A percentile compares a stretch with the other conserved stretches of the same genome.
Evolutionary conservation across 2,113 vertebrate species (phyloP).

Genomic region (Erythrocebus patas): DNA sequence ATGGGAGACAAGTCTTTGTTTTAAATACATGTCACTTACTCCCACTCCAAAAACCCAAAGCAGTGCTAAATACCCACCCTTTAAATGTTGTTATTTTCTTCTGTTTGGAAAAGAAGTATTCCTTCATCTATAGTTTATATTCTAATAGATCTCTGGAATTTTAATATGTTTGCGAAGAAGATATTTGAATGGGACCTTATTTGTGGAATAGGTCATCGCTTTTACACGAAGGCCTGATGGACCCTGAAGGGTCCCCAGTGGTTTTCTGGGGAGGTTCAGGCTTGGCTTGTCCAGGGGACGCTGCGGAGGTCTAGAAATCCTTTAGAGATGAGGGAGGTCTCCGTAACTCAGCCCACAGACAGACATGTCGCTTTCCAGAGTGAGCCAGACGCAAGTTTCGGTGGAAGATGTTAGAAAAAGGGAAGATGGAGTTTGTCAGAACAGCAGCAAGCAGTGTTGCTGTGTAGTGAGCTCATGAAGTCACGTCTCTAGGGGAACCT

Average conservation of each 20-base stretch:
- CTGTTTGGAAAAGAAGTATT: not conserved
- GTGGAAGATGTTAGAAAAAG: too few species aligned
- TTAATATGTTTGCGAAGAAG: not conserved
- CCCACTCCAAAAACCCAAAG: rapidly evolving
- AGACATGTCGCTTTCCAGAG: rapidly evolving
- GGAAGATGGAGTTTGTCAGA: not conserved
- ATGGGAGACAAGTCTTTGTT: rapidly evolving
- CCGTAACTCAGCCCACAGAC: rapidly evolving
- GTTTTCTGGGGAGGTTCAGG: not conserved
- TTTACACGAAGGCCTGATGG: not conserved
- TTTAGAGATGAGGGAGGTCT: rapidly evolving
- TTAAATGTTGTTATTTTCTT: not conserved
- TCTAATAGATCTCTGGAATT: not conserved
- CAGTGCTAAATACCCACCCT: rapidly evolving
- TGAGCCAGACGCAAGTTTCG: rapidly evolving
- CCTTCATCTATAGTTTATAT: not conserved
- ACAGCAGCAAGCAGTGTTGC: rapidly evolving
- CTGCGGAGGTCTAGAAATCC: rapidly evolving
- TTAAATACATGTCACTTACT: rapidly evolving
- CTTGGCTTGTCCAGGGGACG: rapidly evolving
- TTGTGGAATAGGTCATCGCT: not conserved
- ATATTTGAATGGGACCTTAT: not conserved
- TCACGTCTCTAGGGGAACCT: not conserved
- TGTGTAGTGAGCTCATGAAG: rapidly evolving
- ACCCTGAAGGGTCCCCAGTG: not conserved